Base-by-base conservation (phyloP, 2,113 vertebrate species). In the Pungitius pungitius region DNA sequence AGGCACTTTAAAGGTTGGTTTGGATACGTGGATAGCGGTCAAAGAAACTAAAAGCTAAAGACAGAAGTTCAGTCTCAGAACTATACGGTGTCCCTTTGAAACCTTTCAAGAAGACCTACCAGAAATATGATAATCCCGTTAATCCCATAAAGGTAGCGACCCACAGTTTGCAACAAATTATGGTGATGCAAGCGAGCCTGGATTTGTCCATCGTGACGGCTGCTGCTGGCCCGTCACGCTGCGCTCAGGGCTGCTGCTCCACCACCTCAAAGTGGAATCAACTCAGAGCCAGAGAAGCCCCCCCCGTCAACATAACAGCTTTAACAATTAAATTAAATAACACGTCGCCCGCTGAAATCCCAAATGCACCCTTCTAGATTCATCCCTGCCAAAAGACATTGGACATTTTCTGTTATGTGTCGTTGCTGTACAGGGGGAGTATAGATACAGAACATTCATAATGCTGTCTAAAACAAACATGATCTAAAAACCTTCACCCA, bases 1-100 rank as follows among this genome's bases (percentile, higher is more conserved):
- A 89, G 86, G 88, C 87, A 91, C 88, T 84, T 87, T 78, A 81
- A 87, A 69, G 65, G 67, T 62, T 51, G 47, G 35, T 85, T 73
- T 70, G 68, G 73, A 71, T 37, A 66, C 42, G 54, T 62, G 72
- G 33, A 77, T 7, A 8, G 56, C 22, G 33, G 74, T 80, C 52
- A 80, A 78, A 79, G 58, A 68, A 72, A 73, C 35, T 26, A 15
- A 40, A 71, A 61, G 67, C 69, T 56, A 24, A 12, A 60, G 47
- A 65, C 77, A 66, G 78, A 75, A 45, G 71, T 75, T 77, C 6
- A 55, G 65, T 65, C 75, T 10, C n/a, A 30, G 49, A n/a, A n/a
- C n/a, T n/a, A n/a, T 24, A 27, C 54, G 61, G 71, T 57, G 35
- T 24, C 59, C 11, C 20, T 71, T 64, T 82, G 72, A 65, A 78